Evolutionary conservation across 2,797 vertebrate species (phyloP).

Genomic region (Spinus pinus): DNA sequence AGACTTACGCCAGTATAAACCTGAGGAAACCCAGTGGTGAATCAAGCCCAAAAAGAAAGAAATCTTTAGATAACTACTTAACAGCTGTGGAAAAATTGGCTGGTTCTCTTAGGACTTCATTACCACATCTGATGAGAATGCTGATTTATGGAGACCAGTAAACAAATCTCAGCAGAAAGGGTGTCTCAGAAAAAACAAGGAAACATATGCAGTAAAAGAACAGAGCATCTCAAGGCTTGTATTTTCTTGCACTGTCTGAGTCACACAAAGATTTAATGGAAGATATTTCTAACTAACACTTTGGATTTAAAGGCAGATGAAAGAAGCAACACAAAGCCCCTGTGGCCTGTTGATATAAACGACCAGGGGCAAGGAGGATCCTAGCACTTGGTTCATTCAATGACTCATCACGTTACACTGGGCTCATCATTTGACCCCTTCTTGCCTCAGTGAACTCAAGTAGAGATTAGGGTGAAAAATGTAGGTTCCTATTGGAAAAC

Average conservation of each 20-base stretch:
- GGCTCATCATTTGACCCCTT: constrained; percentile 57
- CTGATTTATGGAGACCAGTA: constrained; percentile 47
- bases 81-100: not conserved
- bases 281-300: not conserved
- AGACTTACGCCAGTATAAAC: not conserved
- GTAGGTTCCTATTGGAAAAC: constrained; percentile 39
- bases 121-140: constrained; percentile 44
- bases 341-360: constrained; percentile 55
- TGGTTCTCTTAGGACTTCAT: not conserved
- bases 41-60: constrained; percentile 14
- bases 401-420: constrained; percentile 57
- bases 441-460: constrained; percentile 52
- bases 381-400: constrained; percentile 42
- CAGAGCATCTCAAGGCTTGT: not conserved
- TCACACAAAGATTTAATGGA: not conserved
- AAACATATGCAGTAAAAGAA: not conserved
- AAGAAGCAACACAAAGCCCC: constrained; percentile 8
- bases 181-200: not conserved
- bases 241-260: not conserved
- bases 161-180: constrained; percentile 4
- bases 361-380: constrained; percentile 41
- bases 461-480: constrained; percentile 48
- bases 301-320: constrained; percentile 35
- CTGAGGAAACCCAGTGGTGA: constrained; percentile 27
- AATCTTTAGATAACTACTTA: constrained; percentile 40